Conservation (phyloP, 2,113 vertebrate species). For the Pterocles orientalis region DNA sequence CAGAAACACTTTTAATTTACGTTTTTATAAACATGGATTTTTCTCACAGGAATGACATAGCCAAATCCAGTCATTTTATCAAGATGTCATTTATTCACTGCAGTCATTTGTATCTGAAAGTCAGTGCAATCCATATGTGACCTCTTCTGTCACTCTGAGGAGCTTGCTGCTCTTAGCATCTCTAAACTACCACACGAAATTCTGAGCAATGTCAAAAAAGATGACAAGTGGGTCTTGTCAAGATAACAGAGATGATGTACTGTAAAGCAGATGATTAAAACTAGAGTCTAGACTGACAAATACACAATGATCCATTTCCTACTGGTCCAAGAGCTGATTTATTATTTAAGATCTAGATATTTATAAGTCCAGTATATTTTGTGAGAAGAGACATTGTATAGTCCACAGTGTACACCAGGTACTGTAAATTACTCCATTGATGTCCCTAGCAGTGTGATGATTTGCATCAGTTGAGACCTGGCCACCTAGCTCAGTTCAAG, state of each 20-base stretch:
- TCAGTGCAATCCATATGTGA: neutral
- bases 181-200: neutral
- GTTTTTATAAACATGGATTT: neutral
- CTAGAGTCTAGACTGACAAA: neutral
- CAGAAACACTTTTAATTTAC: neutral
- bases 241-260: neutral
- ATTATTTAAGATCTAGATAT: neutral
- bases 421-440: neutral
- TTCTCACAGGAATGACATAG: neutral
- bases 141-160: neutral
- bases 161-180: neutral
- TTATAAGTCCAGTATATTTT: neutral
- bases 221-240: neutral
- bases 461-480: neutral
- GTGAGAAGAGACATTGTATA: neutral
- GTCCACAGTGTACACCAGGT: neutral
- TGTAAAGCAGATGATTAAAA: slow-evolving; percentile 32
- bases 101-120: neutral
- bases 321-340: neutral
- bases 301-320: neutral
- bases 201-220: neutral
- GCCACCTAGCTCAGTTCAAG: neutral
- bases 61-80: neutral
- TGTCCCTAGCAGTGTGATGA: neutral
- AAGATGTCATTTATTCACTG: neutral